Percentiles rank a stretch among this genome's conserved stretches.
These are phyloP conservation scores for Smutsia temminckii DNA, from an alignment of 2,797 vertebrate genomes.

Conservation along the genomic window DNA sequence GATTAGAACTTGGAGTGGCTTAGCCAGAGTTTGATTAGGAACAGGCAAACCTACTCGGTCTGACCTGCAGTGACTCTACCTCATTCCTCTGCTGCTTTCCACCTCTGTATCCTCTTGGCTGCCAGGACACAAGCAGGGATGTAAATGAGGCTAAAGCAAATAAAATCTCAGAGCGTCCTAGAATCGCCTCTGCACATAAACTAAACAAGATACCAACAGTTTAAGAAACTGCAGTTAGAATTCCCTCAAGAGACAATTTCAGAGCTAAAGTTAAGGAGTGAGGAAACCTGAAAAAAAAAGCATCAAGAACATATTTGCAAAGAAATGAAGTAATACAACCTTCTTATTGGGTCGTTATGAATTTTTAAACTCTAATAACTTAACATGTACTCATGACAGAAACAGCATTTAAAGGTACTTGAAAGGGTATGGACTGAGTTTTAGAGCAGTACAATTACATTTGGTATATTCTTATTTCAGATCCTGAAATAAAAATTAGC, in stretches of 20 bases:
- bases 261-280: background rate
- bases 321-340: background rate
- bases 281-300: background rate
- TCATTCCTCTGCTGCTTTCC: background rate
- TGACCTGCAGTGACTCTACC: background rate
- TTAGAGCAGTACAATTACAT: background rate
- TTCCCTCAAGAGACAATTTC: background rate
- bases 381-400: background rate
- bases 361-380: conserved; percentile 13
- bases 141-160: background rate
- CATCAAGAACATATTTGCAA: background rate
- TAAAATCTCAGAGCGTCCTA: background rate
- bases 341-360: background rate
- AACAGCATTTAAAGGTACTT: background rate
- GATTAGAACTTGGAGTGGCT: conserved; percentile 30
- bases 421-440: background rate
- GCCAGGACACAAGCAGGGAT: background rate
- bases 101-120: background rate
- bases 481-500: conserved; percentile 2
- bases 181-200: background rate
- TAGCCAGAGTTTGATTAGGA: conserved; percentile 25
- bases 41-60: background rate
- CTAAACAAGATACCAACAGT: background rate
- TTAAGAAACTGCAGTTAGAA: background rate
- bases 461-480: background rate